Base-by-base conservation (phyloP, 2,113 vertebrate species). In the Cephalopholis sonnerati region DNA sequence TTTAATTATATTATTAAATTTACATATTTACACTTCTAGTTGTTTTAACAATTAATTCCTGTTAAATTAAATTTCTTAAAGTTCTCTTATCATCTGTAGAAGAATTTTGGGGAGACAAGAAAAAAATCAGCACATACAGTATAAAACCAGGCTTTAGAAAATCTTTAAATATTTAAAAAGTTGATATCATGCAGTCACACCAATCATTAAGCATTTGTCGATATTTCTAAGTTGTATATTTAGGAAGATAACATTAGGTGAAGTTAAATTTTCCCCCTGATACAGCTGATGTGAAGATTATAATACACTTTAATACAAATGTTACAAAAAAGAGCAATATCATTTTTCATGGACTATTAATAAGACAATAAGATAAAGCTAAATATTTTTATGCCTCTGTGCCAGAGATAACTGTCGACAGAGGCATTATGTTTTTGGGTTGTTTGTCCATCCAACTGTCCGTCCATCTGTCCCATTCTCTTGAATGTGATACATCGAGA, bases 91-190 rank as follows among this genome's bases (percentile, higher is more conserved):
- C 11, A 24, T n/a, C 25, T 58, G 8, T 9, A 16, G 13, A 58
- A 59, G 7, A 59, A 29, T 50, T n/a, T 5, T 9, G 2, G 17
- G 10, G 5, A 0, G 44, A n/a, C 5, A 32, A 20, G 2, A 67
- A 27, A 62, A n/a, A 22, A 53, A 41, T 22, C 25, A 58, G 46
- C n/a, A 65, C 51, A 48, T 39, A 39, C 11, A 46, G 54, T 20
- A 24, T 59, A 64, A 57, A 57, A 67, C 44, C 15, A 65, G n/a
- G 11, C 65, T 39, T 58, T 46, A 57, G 3, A 77, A 11, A 20
- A 58, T 32, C n/a, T n/a, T 22, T 17, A 36, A 67, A 58, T n/a
- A n/a, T n/a, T 78, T 66, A 71, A 5, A 32, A 39, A 50, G 24
- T 27, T n/a, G 20, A 13, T 48, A 22, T 66, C 13, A 32, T 27